phyloP scores from a whole-genome alignment of 2,888 invertebrate species.

The Lochmaea capreae region DNA sequence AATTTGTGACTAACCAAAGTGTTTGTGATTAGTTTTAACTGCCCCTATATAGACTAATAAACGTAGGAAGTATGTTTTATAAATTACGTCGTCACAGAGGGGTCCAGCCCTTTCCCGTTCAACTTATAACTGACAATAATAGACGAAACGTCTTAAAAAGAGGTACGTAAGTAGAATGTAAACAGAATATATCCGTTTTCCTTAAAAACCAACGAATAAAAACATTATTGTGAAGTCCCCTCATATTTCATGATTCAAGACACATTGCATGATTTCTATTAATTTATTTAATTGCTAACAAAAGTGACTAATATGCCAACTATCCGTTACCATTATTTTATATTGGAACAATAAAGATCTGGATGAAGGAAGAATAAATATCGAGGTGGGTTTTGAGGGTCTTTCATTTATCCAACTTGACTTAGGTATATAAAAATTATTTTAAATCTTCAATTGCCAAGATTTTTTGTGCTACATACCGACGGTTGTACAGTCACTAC shows the following conservation, averaged over 20 bases:
- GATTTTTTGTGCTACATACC: not conserved
- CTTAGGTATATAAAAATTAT: no score
- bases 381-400: no score
- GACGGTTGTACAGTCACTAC: not conserved
- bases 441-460: no score
- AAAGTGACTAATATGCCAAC: conserved; percentile 5
- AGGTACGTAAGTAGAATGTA: conserved; percentile 43
- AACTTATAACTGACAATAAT: conserved; percentile 45
- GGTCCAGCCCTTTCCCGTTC: conserved; percentile 38
- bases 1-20: conserved; percentile 18
- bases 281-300: not conserved
- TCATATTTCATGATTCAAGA: not conserved
- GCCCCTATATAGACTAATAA: conserved; percentile 21
- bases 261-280: conserved; percentile 11
- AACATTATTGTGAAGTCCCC: not conserved
- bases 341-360: no score
- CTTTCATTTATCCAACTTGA: no score
- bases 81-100: conserved; percentile 31
- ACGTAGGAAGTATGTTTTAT: conserved; percentile 21
- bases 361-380: no score
- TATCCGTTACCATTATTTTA: not conserved
- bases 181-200: not conserved
- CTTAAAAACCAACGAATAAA: not conserved
- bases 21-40: conserved; percentile 16
- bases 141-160: conserved; percentile 38